These are phyloP conservation scores for Gallinago paraguaiae DNA, from an alignment of 2,113 vertebrate genomes.

Conservation along the genomic window DNA sequence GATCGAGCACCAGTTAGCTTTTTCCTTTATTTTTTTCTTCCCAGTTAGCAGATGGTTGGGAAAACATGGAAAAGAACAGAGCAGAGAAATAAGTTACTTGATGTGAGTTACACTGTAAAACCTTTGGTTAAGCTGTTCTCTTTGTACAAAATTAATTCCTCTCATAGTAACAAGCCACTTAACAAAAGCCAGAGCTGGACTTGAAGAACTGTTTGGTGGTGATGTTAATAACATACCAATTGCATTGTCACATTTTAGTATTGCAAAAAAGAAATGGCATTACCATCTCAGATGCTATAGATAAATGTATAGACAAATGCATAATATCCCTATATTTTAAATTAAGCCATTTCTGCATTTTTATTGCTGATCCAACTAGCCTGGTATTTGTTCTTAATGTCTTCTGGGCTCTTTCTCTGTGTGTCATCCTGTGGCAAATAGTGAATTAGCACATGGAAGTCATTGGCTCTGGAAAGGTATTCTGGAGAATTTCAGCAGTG, in stretches of 20 bases:
- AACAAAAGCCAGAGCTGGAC: background rate
- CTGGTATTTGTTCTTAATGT: background rate
- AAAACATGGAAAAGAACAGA: background rate
- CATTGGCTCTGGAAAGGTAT: background rate
- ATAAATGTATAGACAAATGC: background rate
- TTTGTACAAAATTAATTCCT: background rate
- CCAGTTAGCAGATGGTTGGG: background rate
- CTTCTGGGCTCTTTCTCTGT: background rate
- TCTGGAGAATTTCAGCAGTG: background rate
- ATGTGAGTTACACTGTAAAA: background rate
- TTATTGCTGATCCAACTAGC: background rate
- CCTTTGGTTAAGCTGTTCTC: background rate
- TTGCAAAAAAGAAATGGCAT: background rate
- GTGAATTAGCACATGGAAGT: background rate
- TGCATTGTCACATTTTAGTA: background rate
- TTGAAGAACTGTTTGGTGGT: background rate
- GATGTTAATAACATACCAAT: background rate
- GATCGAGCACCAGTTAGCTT: background rate
- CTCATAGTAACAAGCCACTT: background rate
- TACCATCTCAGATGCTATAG: background rate
- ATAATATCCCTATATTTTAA: background rate
- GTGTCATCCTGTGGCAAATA: background rate
- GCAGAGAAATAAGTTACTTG: background rate
- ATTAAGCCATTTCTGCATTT: background rate
- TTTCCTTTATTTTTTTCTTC: background rate